These are phyloP conservation scores for Kobus ellipsiprymnus DNA, from an alignment of 2,113 vertebrate species.

Conservation along the genomic window DNA sequence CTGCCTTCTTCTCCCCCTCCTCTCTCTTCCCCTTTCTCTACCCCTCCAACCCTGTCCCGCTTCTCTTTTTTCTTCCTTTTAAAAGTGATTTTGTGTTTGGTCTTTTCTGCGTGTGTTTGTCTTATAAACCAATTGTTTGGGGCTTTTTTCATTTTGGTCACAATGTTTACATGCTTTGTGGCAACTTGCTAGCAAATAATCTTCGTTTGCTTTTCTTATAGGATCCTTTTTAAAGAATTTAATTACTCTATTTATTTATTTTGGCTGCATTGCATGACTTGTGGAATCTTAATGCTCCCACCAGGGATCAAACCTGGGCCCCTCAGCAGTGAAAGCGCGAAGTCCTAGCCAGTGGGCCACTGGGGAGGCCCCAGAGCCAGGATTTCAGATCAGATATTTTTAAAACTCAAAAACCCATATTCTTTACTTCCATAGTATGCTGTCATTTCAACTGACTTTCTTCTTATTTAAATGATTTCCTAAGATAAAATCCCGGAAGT, in stretches of 20 bases:
- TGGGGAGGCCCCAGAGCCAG: neutral
- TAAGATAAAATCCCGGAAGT: neutral
- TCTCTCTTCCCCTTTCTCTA: neutral
- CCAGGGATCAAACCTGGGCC: neutral
- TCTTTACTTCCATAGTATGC: neutral
- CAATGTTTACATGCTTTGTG: neutral
- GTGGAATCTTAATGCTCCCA: neutral
- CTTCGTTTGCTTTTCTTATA: neutral
- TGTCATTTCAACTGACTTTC: neutral
- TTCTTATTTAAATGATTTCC: neutral
- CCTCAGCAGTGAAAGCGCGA: fast-evolving
- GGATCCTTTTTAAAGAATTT: neutral
- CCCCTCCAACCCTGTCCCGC: neutral
- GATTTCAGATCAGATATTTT: neutral
- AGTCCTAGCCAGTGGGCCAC: neutral
- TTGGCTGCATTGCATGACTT: neutral
- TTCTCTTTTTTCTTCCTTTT: neutral
- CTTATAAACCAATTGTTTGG: neutral
- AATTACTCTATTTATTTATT: neutral
- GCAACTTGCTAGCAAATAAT: neutral
- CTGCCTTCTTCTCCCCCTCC: neutral
- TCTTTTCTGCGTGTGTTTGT: neutral
- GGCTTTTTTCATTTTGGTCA: neutral
- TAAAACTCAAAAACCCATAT: neutral
- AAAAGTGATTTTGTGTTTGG: neutral